Evolutionary conservation across 1,140 invertebrate genomes (phyloP).

Genomic region (Amyelois transitella): DNA sequence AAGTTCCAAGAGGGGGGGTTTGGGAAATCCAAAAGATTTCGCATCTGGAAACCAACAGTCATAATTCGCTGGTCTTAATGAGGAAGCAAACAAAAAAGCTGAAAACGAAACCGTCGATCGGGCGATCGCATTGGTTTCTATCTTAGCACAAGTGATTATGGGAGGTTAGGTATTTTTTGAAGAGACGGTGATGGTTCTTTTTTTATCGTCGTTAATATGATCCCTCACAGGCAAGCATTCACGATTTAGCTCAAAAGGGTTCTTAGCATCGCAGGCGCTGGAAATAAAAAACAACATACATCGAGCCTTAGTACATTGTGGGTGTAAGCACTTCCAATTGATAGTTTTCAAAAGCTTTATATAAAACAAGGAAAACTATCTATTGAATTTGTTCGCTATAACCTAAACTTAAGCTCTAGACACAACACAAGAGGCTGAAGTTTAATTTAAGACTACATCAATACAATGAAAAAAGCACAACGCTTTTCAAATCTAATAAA

Average conservation of each 20-base stretch:
- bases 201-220: constrained; percentile 72
- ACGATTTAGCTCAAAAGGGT: constrained; percentile 74
- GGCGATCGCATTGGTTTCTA: constrained; percentile 31
- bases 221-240: constrained; percentile 74
- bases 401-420: constrained; percentile 62
- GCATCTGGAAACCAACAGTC: constrained; percentile 46
- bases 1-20: constrained; percentile 17
- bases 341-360: constrained; percentile 26
- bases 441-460: neutral
- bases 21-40: constrained; percentile 24
- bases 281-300: constrained; percentile 75
- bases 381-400: constrained; percentile 37
- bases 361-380: constrained; percentile 31
- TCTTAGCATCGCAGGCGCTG: constrained; percentile 74
- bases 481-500: constrained; percentile 7
- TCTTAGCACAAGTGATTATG: constrained; percentile 71
- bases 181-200: constrained; percentile 63
- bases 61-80: constrained; percentile 65
- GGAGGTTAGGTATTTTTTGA: constrained; percentile 64
- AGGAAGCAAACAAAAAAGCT: constrained; percentile 63
- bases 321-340: constrained; percentile 47
- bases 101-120: constrained; percentile 25
- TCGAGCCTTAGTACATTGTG: constrained; percentile 70
- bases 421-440: constrained; percentile 35
- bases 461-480: constrained; percentile 7